A percentile compares a stretch with the other conserved stretches of the same genome.
Conservation (phyloP, 2,113 vertebrate species). For the Ceyx margarethae region DNA sequence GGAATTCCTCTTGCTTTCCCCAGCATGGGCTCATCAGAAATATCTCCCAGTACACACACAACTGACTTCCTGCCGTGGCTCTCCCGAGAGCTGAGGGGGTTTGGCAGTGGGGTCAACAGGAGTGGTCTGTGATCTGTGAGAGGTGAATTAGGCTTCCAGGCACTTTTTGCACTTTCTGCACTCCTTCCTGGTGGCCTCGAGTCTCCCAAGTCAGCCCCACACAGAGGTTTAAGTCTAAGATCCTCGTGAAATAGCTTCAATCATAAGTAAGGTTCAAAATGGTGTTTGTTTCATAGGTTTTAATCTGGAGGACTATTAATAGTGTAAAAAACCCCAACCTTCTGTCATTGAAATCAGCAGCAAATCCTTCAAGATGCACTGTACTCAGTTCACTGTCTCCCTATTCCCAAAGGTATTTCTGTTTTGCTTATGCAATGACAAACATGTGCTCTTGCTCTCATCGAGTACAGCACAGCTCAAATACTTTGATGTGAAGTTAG, state of each 20-base stretch:
- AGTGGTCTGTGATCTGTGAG: background rate
- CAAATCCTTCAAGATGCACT: background rate
- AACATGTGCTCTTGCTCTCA: background rate
- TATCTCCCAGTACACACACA: background rate
- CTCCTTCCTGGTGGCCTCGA: background rate
- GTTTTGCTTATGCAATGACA: background rate
- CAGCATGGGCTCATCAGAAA: background rate
- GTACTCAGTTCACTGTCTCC: background rate
- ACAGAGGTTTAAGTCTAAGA: background rate
- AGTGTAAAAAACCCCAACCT: background rate
- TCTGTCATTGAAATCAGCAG: background rate
- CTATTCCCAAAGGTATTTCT: background rate
- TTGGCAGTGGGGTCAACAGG: background rate
- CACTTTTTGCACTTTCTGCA: background rate
- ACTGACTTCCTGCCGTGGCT: background rate
- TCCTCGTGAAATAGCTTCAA: background rate
- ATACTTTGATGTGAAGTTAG: conserved; percentile 24
- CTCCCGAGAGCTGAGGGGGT: background rate
- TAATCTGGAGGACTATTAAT: background rate
- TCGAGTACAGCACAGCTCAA: background rate
- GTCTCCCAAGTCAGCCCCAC: background rate
- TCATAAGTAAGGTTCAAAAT: background rate
- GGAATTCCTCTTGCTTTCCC: background rate
- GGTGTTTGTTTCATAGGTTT: background rate
- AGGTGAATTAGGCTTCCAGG: background rate